A percentile compares a stretch with the other conserved stretches of the same genome.
Evolutionary conservation across 2,888 invertebrate species (phyloP).

Genomic region (Drosophila suboccidentalis): DNA sequence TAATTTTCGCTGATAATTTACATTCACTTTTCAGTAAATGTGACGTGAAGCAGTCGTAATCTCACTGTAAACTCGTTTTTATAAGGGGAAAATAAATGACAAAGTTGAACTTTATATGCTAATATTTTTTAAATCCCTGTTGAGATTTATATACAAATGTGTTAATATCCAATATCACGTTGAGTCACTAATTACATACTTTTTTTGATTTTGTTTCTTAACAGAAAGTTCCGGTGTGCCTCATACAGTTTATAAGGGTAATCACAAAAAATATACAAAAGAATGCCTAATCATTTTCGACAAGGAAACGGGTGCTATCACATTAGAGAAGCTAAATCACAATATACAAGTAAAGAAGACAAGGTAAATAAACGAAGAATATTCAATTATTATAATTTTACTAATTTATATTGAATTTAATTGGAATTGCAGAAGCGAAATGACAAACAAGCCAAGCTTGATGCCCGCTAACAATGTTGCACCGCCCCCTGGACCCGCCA

Average conservation of each 20-base stretch:
- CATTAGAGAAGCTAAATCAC: conserved; percentile 95
- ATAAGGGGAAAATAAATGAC: conserved; percentile 8
- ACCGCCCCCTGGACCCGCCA: conserved; percentile 30
- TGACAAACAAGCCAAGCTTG: conserved; percentile 82
- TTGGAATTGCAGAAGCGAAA: conserved; percentile 75
- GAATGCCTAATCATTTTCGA: conserved; percentile 98
- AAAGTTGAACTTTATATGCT: conserved; percentile 25
- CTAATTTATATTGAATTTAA: not conserved
- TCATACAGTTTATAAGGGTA: conserved; percentile 97
- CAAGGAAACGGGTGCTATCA: conserved; percentile 96
- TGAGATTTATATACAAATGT: not conserved
- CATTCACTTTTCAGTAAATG: conserved; percentile 38
- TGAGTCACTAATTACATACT: not conserved
- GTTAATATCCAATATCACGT: not conserved
- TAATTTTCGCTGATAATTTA: conserved; percentile 34
- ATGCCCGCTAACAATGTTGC: conserved; percentile 53
- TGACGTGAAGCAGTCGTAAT: conserved; percentile 22
- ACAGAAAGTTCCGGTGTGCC: conserved; percentile 95
- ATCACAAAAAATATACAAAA: conserved; percentile 93
- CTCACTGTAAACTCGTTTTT: conserved; percentile 25
- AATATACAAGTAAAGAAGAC: conserved; percentile 98
- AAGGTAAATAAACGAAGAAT: conserved; percentile 87
- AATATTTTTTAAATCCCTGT: not conserved
- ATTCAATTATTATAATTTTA: not conserved
- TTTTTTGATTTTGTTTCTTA: conserved; percentile 32